phyloP scores from a whole-genome alignment of 2,797 vertebrate genomes.

The Dromococcyx pavoninus region DNA sequence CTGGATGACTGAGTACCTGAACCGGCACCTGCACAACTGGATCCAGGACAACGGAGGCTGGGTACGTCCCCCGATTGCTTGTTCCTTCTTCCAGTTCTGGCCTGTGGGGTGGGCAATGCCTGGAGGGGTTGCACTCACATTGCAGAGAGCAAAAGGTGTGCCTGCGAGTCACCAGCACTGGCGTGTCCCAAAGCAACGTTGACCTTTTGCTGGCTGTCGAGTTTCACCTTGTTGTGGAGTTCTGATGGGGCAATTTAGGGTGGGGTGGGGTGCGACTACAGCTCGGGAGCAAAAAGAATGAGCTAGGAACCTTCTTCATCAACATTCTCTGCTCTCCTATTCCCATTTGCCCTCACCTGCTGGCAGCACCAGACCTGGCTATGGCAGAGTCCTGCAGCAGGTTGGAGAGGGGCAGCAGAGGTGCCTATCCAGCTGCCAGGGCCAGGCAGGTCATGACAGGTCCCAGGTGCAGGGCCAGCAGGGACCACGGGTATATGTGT shows the following conservation, averaged over 20 bases:
- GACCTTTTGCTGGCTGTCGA: neutral
- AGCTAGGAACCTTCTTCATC: neutral
- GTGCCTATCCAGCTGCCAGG: neutral
- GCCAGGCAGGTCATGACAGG: rapidly evolving
- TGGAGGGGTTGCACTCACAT: rapidly evolving
- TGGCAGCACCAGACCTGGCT: neutral
- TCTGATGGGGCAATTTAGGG: neutral
- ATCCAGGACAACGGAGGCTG: constrained; percentile 99
- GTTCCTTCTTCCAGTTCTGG: rapidly evolving
- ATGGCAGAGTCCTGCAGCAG: neutral
- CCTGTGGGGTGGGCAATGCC: rapidly evolving
- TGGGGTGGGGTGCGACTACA: neutral
- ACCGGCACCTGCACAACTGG: constrained; percentile 92
- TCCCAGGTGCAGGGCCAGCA: rapidly evolving
- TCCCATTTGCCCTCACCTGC: rapidly evolving
- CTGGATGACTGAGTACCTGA: constrained; percentile 99
- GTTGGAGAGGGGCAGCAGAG: neutral
- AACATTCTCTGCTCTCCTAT: rapidly evolving
- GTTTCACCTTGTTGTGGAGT: neutral
- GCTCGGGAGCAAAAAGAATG: rapidly evolving
- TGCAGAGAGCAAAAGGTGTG: neutral
- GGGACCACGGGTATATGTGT: neutral
- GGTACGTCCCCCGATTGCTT: constrained; percentile 80
- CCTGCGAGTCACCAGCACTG: rapidly evolving
- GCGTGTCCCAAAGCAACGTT: rapidly evolving